A percentile compares a stretch with the other conserved stretches of the same genome.
Evolutionary conservation across 2,888 invertebrate species (phyloP).

Genomic region (Caenorhabditis sp.): DNA sequence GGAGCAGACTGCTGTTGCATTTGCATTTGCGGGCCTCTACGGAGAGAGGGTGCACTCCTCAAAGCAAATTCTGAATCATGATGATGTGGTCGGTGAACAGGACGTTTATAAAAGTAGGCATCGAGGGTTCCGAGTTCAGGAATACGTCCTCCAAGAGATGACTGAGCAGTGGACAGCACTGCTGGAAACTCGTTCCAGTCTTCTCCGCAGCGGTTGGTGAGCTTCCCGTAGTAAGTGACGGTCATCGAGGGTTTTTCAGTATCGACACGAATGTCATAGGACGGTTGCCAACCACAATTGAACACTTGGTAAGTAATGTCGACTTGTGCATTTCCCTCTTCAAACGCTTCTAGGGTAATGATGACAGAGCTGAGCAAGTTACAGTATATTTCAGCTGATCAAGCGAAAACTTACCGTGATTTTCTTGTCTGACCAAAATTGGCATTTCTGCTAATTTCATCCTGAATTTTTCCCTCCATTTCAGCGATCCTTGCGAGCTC

Average conservation of each 20-base stretch:
- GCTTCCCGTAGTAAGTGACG: conserved; percentile 54
- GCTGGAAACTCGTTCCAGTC: conserved; percentile 81
- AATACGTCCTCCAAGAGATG: conserved; percentile 75
- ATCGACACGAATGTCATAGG: conserved; percentile 79
- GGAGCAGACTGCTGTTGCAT: too few species aligned
- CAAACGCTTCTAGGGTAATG: conserved; percentile 21
- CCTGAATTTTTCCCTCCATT: background rate
- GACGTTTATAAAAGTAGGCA: conserved; percentile 71
- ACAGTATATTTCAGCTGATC: background rate
- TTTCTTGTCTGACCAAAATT: background rate
- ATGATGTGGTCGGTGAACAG: too few species aligned
- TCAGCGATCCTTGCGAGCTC: conserved; percentile 24
- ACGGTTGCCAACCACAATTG: conserved; percentile 76
- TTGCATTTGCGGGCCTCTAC: too few species aligned
- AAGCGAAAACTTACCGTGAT: background rate
- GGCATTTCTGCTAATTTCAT: conserved; percentile 8
- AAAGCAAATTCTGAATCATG: too few species aligned
- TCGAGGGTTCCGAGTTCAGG: conserved; percentile 79
- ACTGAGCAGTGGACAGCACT: conserved; percentile 78
- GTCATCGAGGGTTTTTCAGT: conserved; percentile 53
- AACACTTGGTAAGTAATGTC: conserved; percentile 70
- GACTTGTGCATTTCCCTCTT: conserved; percentile 38
- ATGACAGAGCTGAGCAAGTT: conserved; percentile 4
- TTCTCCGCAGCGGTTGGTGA: conserved; percentile 83
- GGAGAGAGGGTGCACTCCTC: too few species aligned